These are phyloP conservation scores for Stictonetta naevosa DNA, from an alignment of 2,113 vertebrate genomes.

Conservation along the genomic window DNA sequence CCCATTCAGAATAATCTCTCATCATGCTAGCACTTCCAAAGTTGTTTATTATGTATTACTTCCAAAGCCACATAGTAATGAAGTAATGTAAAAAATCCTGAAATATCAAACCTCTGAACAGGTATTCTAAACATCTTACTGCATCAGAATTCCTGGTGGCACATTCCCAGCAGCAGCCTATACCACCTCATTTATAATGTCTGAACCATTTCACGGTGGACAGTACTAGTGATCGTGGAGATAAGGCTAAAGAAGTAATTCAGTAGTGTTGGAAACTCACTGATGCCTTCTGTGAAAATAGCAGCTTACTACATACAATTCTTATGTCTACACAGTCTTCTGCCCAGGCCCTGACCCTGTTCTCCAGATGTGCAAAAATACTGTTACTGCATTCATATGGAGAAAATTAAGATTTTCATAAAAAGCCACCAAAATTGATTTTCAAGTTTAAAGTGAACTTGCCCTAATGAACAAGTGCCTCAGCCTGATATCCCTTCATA, in stretches of 20 bases:
- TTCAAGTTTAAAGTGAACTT: neutral
- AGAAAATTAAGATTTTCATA: neutral
- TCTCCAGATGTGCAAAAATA: neutral
- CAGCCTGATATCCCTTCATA: neutral
- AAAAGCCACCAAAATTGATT: neutral
- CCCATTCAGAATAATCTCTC: neutral
- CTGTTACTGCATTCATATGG: neutral
- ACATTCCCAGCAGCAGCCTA: rapidly evolving
- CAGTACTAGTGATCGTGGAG: no score
- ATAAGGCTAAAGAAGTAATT: neutral
- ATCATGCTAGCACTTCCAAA: neutral
- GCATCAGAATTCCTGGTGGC: neutral
- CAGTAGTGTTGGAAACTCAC: neutral
- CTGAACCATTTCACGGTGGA: neutral
- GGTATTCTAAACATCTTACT: neutral
- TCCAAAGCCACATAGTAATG: neutral
- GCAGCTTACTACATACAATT: neutral
- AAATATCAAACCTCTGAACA: neutral
- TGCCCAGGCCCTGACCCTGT: neutral
- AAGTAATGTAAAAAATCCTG: neutral
- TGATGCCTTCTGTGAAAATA: neutral
- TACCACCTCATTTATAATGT: rapidly evolving
- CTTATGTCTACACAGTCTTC: no score
- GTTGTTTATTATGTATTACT: neutral
- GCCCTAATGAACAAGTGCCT: neutral